phyloP scores from a whole-genome alignment of 2,797 vertebrate species.

The Pangasius krempfi region DNA sequence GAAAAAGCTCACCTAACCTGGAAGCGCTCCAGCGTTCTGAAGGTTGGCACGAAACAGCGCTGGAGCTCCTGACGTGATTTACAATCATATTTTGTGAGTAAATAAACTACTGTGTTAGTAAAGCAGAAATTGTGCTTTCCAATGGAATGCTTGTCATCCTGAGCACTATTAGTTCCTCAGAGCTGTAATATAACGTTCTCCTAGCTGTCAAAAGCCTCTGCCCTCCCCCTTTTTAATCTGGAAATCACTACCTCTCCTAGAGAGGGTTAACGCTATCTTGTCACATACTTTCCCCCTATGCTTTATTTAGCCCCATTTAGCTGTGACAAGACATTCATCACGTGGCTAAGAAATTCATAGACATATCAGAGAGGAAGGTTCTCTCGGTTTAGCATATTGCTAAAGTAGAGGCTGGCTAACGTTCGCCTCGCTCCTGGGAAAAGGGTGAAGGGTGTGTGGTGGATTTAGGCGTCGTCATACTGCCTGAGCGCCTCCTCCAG shows the following conservation, averaged over 20 bases:
- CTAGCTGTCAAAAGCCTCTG: background rate
- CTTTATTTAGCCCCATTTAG: constrained; percentile 20
- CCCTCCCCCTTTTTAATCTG: constrained; percentile 1
- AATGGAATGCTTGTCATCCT: background rate
- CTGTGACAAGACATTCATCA: constrained; percentile 31
- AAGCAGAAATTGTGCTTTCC: constrained; percentile 61
- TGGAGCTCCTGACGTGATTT: constrained; percentile 12
- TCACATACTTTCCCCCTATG: constrained; percentile 11
- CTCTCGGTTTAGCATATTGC: constrained; percentile 42
- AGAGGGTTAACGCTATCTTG: constrained; percentile 12
- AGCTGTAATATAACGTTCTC: constrained; percentile 24
- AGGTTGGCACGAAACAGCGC: constrained; percentile 58
- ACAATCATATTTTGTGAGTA: constrained; percentile 44
- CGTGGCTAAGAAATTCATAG: background rate
- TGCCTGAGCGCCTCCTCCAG: constrained; percentile 94
- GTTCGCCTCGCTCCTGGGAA: constrained; percentile 30
- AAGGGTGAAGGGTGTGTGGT: constrained; percentile 22
- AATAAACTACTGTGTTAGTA: constrained; percentile 79
- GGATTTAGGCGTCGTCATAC: constrained; percentile 86
- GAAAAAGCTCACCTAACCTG: constrained; percentile 49
- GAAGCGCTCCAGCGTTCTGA: constrained; percentile 53
- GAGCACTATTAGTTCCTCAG: constrained; percentile 25
- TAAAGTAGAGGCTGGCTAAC: constrained; percentile 6
- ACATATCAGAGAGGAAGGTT: constrained; percentile 8
- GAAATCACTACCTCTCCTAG: constrained; percentile 24